Evolutionary conservation across 2,888 invertebrate species (phyloP).

Genomic region (Eretmocerus hayati): DNA sequence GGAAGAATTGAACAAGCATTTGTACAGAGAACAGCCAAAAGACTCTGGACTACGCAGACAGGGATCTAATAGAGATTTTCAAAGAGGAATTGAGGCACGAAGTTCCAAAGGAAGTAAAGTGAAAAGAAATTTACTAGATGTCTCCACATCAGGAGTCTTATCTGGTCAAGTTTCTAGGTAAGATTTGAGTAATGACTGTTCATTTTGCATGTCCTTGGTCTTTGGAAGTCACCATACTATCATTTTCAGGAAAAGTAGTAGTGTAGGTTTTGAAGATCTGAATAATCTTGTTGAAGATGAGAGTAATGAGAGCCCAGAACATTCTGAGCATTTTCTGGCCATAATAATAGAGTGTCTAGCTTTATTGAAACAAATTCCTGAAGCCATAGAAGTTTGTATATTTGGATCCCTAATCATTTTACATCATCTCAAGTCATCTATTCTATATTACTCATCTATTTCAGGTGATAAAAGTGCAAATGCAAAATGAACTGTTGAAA

Average conservation of each 20-base stretch:
- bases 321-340: conserved; percentile 66
- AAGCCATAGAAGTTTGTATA: conserved; percentile 69
- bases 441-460: conserved; percentile 23
- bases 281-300: conserved; percentile 54
- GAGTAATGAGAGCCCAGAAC: conserved; percentile 55
- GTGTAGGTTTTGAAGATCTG: conserved; percentile 30
- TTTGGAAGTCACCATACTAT: too few species aligned
- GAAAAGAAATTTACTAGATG: conserved; percentile 53
- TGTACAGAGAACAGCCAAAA: conserved; percentile 59
- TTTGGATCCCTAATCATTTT: not conserved
- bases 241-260: conserved; percentile 33
- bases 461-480: conserved; percentile 72
- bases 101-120: conserved; percentile 54
- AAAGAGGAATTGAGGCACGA: conserved; percentile 53
- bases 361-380: conserved; percentile 74
- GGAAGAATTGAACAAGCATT: conserved; percentile 64
- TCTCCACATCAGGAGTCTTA: conserved; percentile 36
- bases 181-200: conserved; percentile 1
- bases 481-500: conserved; percentile 72
- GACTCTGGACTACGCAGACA: conserved; percentile 55
- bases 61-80: conserved; percentile 57
- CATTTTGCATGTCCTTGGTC: conserved; percentile 3
- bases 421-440: not conserved
- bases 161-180: conserved; percentile 29
- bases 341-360: conserved; percentile 80